Evolutionary conservation across 2,797 vertebrate genomes (phyloP), one percentile per base, ranked within the genome.

Genomic region (Chaenodraco wilsoni): DNA sequence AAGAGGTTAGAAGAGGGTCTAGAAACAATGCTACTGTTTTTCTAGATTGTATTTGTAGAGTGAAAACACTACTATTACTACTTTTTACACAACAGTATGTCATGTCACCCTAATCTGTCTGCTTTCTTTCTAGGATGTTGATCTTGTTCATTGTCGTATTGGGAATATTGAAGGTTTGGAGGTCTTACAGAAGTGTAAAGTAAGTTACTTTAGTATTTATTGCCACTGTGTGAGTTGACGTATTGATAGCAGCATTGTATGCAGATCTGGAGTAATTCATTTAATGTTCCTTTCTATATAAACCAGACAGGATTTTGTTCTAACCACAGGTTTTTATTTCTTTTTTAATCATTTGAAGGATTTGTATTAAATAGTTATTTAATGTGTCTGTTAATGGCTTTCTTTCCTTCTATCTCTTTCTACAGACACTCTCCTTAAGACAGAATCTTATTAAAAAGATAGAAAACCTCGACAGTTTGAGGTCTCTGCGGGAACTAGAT

Each of bases 81-180:
- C 17, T 21, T 19, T 61, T 11, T 16, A 15, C 14, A 16, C 49
- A 41, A 63, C 21, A 37, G 9, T 46, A 21, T 65, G 5, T 60
- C 17, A 50, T 15, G 5, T 60, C 17, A 50, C 14, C 27, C 2
- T 56, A 43, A 65, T 11, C 21, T 57, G 13, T 67, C 33, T 72
- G 15, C 76, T 72, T 49, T 87, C 59, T 57, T 84, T 93, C 52
- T 79, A 99, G 98, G 98, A 99, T 79, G 95, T 99, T 77, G 98
- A 99, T 92, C 94, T 99, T 83, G 97, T 99, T 90, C 98, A 99
- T 78, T 98, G 96, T 89, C 96, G 97, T 77, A 99, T 99, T 88
- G 98, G 98, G 72, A 99, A 96, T 83, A 98, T 99, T 48, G 97
- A 98, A 92, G 98, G 98, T n/a, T 94, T 99, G 76, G 97, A 98